Base-by-base conservation (phyloP, 2,797 vertebrate species). In the Diglossa cyanea region DNA sequence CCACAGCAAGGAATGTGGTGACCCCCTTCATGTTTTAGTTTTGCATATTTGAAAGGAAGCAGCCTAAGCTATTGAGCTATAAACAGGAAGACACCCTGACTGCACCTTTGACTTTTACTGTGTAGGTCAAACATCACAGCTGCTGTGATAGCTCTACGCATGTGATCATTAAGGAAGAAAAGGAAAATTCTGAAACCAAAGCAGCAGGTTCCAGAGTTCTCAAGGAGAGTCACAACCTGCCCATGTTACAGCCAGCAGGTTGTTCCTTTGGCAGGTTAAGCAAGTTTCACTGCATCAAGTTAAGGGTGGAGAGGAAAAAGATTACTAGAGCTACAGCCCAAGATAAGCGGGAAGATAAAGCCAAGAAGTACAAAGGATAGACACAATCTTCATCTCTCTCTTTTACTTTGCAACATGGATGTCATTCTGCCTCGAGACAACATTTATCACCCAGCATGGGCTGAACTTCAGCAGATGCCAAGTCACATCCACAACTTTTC, bases 21-120 rank as follows among this genome's bases (percentile, higher is more conserved):
- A 92, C 80, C 76, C 76, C 78, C 92, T 90, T 91, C 86, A 21
- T 48, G 65, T 45, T 90, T 84, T 28, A 91, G 76, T 44, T 93
- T 81, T 94, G 84, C 73, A 60, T 74, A 51, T 78, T 94, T 90
- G 66, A 95, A 91, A 92, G 89, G 79, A 97, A 96, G 82, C 58
- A 86, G 82, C 78, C 91, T 3, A 3, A 84, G 82, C 73, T 94
- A 93, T 81, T 70, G 87, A 94, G 89, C 85, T 55, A 91, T 75
- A 93, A 95, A 96, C 92, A 97, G 94, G 95, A 96, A 96, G 93
- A 84, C 87, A 93, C 73, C 51, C 82, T 74, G 66, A 93, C 87
- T 94, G 70, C 94, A 96, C 96, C 94, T 97, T 88, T 96, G 94
- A 93, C 96, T 96, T 93, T 55, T 81, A 90, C 85, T 42, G 70